Evolutionary conservation across 2,113 vertebrate species (phyloP).

Genomic region (Microcebus ravelobensis): DNA sequence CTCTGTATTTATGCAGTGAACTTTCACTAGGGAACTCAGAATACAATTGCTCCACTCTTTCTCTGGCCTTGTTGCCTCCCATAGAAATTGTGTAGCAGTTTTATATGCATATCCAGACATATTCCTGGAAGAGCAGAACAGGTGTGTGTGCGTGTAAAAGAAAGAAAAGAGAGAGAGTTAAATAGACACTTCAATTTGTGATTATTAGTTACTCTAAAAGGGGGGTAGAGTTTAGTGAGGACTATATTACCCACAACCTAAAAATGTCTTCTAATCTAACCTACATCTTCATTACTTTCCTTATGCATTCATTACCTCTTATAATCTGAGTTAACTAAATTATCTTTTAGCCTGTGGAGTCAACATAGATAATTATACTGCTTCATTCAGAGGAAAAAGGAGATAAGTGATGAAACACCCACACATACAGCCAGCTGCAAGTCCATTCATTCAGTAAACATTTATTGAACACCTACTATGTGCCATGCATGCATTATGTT

Average conservation of each 20-base stretch:
- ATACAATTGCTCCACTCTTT: background rate
- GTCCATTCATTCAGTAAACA: background rate
- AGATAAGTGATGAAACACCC: background rate
- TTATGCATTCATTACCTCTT: background rate
- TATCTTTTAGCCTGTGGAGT: background rate
- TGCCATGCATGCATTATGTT: background rate
- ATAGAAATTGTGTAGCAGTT: background rate
- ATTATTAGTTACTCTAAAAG: background rate
- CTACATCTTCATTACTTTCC: background rate
- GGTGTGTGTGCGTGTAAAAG: background rate
- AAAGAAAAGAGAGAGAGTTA: background rate
- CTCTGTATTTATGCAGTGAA: background rate
- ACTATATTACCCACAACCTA: background rate
- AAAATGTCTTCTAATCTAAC: slow-evolving; percentile 2
- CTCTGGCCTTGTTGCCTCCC: background rate
- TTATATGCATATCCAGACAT: background rate
- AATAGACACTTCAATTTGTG: background rate
- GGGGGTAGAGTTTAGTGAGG: background rate
- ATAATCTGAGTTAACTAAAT: background rate
- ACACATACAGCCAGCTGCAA: background rate
- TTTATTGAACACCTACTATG: slow-evolving; percentile 47
- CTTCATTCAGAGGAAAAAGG: background rate
- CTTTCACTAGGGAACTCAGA: background rate
- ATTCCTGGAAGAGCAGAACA: background rate
- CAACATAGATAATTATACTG: background rate